Evolutionary conservation across 2,797 vertebrate genomes (phyloP).

Genomic region (Schizopygopsis pylzovi): DNA sequence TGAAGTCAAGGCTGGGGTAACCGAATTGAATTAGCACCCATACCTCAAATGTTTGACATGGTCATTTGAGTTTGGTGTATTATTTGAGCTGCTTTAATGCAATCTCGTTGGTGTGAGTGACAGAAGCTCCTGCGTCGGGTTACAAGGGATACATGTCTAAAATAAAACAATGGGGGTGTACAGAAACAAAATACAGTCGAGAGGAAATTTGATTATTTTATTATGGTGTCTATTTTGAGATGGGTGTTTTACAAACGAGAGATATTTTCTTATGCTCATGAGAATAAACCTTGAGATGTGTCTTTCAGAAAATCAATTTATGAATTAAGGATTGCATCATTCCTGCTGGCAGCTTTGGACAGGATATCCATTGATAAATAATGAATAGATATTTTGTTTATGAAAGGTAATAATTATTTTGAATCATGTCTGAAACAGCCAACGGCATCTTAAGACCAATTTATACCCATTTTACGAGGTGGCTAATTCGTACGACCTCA

Average conservation of each 20-base stretch:
- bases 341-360: background rate
- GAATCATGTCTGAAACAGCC: background rate
- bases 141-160: slow-evolving; percentile 8
- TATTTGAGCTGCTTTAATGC: slow-evolving; percentile 41
- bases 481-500: background rate
- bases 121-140: slow-evolving; percentile 18
- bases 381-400: background rate
- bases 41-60: slow-evolving; percentile 33
- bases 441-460: too few relatives aligned
- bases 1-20: slow-evolving; percentile 32
- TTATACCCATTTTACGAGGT: too few relatives aligned
- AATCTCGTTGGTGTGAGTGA: slow-evolving; percentile 27
- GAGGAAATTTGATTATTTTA: slow-evolving; percentile 16
- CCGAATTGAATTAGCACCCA: slow-evolving; percentile 37
- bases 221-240: slow-evolving; percentile 27
- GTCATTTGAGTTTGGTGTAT: slow-evolving; percentile 11
- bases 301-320: slow-evolving; percentile 5
- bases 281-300: background rate
- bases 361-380: slow-evolving; percentile 12
- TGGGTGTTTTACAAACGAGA: background rate
- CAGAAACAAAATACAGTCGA: background rate
- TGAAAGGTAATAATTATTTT: background rate
- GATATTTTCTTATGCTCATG: background rate
- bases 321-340: background rate
- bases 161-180: background rate